Percentiles rank a stretch among this genome's conserved stretches.
These are phyloP conservation scores for Chironomus tentans DNA, from an alignment of 2,888 invertebrate genomes.

Conservation along the genomic window DNA sequence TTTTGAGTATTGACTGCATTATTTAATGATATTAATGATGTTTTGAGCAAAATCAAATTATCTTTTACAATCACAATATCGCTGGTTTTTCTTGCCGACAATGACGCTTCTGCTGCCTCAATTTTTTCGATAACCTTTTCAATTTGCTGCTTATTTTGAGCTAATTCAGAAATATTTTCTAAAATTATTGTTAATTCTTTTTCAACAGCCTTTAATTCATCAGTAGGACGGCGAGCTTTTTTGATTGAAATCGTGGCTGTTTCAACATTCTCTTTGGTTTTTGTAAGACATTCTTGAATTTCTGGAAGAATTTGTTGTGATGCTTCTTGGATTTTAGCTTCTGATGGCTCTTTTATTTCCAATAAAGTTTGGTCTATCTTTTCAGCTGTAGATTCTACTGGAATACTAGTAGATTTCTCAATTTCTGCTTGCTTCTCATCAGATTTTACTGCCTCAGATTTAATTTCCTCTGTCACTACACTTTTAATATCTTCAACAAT, in stretches of 20 bases:
- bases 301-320: conserved; percentile 29
- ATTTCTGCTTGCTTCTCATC: no score
- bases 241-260: not conserved
- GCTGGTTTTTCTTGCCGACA: conserved; percentile 19
- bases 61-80: conserved; percentile 9
- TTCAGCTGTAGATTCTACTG: no score
- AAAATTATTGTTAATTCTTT: conserved; percentile 23
- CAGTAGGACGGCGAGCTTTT: not conserved
- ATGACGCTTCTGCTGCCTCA: conserved; percentile 13
- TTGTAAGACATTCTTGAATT: conserved; percentile 30
- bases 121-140: conserved; percentile 7
- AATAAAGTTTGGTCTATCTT: no score
- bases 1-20: not conserved
- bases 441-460: no score
- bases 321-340: not conserved
- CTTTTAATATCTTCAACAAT: not conserved
- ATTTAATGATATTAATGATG: not conserved
- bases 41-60: conserved; percentile 13
- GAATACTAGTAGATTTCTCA: no score
- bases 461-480: no score
- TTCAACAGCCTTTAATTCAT: conserved; percentile 18
- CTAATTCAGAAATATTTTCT: conserved; percentile 24
- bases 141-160: conserved; percentile 15
- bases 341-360: no score
- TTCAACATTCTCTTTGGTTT: not conserved